A percentile compares a stretch with the other conserved stretches of the same genome.
Conservation (phyloP, 2,797 vertebrate species). For the Galaxias olidus region DNA sequence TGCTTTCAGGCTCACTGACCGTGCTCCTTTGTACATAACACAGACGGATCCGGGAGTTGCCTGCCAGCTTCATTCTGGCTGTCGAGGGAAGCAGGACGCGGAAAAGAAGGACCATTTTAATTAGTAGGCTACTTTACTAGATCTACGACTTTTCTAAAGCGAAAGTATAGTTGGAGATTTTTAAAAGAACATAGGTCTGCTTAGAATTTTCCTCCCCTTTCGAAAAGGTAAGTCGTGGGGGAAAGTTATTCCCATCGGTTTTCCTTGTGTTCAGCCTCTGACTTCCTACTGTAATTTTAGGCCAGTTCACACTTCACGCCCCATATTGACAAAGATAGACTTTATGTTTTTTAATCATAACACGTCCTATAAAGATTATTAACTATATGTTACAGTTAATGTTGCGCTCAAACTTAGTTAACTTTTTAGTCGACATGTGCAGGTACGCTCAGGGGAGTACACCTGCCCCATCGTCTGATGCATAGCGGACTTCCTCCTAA, state of each 20-base stretch:
- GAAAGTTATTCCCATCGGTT: conserved; percentile 1
- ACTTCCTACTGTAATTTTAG: no score
- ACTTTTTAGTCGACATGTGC: no score
- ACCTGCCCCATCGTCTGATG: no score
- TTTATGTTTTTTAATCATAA: no score
- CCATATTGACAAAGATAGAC: no score
- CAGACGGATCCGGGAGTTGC: conserved; percentile 48
- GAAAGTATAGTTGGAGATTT: neutral
- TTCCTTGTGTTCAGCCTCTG: neutral
- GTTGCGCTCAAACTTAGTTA: no score
- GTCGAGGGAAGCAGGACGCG: conserved; percentile 6
- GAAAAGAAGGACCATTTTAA: neutral
- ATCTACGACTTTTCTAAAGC: neutral
- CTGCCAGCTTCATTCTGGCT: conserved; percentile 5
- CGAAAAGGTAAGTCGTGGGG: conserved; percentile 9
- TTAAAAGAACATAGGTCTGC: conserved; percentile 16
- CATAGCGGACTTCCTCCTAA: no score
- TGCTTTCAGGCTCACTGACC: conserved; percentile 6
- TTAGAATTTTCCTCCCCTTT: conserved; percentile 14
- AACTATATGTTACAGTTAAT: no score
- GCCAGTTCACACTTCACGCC: no score
- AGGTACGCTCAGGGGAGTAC: no score
- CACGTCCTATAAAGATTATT: no score
- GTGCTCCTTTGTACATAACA: conserved; percentile 35
- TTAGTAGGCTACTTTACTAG: conserved; percentile 9